Percentiles rank a stretch among this genome's conserved stretches.
These are phyloP conservation scores for Notothenia coriiceps DNA, from an alignment of 2,113 vertebrate species.

Conservation along the genomic window DNA sequence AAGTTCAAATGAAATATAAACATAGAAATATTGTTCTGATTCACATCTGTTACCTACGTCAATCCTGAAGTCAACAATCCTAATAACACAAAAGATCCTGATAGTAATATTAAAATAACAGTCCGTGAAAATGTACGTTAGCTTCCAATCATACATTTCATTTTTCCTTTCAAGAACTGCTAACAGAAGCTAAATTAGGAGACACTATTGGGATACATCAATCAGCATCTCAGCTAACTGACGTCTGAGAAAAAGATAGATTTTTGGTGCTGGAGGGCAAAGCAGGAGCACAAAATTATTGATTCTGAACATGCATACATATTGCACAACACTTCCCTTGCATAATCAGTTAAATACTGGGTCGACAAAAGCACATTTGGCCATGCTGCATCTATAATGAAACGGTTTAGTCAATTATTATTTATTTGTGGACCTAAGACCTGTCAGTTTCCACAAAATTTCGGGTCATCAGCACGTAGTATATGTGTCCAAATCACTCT, in stretches of 20 bases:
- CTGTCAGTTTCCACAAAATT: conserved; percentile 7
- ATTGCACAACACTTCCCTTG: too few species aligned
- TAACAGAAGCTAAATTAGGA: not conserved
- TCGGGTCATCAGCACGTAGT: not conserved
- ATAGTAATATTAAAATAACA: too few species aligned
- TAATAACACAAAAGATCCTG: too few species aligned
- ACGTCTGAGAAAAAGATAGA: too few species aligned
- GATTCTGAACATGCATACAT: not conserved
- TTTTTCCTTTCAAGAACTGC: not conserved
- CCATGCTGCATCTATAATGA: not conserved
- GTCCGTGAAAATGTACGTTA: too few species aligned
- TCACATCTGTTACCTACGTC: too few species aligned
- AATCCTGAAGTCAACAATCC: too few species aligned
- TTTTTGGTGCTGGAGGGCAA: too few species aligned
- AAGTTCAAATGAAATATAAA: too few species aligned
- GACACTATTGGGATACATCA: not conserved
- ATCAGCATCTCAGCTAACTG: not conserved
- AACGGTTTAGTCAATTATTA: not conserved
- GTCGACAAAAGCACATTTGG: not conserved
- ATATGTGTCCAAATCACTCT: conserved; percentile 23
- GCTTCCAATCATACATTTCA: not conserved
- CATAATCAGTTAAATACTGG: not conserved
- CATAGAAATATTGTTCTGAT: too few species aligned
- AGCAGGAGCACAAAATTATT: too few species aligned
- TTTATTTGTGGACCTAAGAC: not conserved